Evolutionary conservation across 2,888 invertebrate species (phyloP).

Genomic region (Trichogramma dendrolimi): DNA sequence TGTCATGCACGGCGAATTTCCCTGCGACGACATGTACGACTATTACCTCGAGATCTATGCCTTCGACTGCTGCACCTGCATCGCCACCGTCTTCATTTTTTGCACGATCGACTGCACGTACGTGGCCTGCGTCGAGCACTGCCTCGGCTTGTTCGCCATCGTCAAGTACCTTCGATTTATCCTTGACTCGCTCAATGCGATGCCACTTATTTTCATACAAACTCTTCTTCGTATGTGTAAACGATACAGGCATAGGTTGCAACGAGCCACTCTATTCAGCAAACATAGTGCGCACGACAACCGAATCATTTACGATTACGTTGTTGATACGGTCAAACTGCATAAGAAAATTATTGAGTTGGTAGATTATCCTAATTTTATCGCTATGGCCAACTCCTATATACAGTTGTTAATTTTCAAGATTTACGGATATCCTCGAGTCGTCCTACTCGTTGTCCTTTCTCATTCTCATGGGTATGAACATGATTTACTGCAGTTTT

Average conservation of each 20-base stretch:
- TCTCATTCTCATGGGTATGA: conserved; percentile 11
- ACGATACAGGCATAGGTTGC: conserved; percentile 2
- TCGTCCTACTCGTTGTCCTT: conserved; percentile 6
- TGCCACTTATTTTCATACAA: background rate
- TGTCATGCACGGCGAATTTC: conserved; percentile 12
- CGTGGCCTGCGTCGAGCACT: conserved; percentile 11
- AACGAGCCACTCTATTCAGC: background rate
- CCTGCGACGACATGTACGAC: background rate
- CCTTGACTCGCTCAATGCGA: too few relatives aligned
- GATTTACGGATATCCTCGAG: conserved; percentile 7
- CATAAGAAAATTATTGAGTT: conserved; percentile 11
- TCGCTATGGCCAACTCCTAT: background rate
- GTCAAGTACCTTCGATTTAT: conserved; percentile 7
- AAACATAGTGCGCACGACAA: background rate
- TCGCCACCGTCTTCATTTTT: conserved; percentile 3
- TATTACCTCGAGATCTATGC: conserved; percentile 4
- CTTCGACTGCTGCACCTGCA: conserved; percentile 2
- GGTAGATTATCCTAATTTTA: too few relatives aligned
- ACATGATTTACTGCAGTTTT: conserved; percentile 7
- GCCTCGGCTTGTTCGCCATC: conserved; percentile 12
- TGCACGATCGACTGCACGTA: conserved; percentile 10
- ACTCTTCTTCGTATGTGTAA: background rate
- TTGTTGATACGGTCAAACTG: conserved; percentile 4
- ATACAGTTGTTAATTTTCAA: background rate
- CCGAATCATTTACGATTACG: background rate